Base-by-base conservation (phyloP, 2,888 invertebrate species). In the Physocephala rufipes region DNA sequence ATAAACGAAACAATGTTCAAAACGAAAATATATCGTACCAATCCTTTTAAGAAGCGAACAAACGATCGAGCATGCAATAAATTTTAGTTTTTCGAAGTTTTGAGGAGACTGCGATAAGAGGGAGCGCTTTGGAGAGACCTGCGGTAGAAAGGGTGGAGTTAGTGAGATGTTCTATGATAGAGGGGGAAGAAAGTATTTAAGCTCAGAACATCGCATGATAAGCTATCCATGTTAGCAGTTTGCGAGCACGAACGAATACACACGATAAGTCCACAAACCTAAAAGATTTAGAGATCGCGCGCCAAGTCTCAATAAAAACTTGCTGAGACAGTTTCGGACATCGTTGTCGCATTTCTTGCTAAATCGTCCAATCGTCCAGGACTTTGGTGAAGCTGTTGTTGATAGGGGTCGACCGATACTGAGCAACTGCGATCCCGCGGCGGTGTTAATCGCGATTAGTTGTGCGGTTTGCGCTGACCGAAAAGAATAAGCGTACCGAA, bases 241-340 rank as follows among this genome's bases (percentile, higher is more conserved):
- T n/a, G 13, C 26, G 36, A n/a, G 58, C 58, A 58, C 58, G 58
- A 26, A 58, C 58, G 58, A 2, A 47, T 47, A 24, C 49, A 49
- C 30, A 26, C 26, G 28, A n/a, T n/a, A n/a, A n/a, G 59, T 53
- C 26, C 36, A 15, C 51, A n/a, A n/a, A 26, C 13, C 47, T n/a
- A 26, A 47, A 63, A 63, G 71, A 71, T 71, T 71, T 71, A 67
- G 67, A 62, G 62, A 62, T 67, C 67, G 71, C 55, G 55, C 45
- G 30, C 67, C 62, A 71, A 63, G 67, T 71, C 71, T 67, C 71
- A 71, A 67, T 71, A 71, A 71, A 61, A 71, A 67, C 71, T 71
- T 71, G 71, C 67, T 67, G 53, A 62, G 28, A 51, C 61, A 62
- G 62, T 49, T n/a, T 30, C 55, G 49, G 53, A 36, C 63, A 28